phyloP scores from a whole-genome alignment of 2,113 vertebrate species.

The Eubucco bourcierii region DNA sequence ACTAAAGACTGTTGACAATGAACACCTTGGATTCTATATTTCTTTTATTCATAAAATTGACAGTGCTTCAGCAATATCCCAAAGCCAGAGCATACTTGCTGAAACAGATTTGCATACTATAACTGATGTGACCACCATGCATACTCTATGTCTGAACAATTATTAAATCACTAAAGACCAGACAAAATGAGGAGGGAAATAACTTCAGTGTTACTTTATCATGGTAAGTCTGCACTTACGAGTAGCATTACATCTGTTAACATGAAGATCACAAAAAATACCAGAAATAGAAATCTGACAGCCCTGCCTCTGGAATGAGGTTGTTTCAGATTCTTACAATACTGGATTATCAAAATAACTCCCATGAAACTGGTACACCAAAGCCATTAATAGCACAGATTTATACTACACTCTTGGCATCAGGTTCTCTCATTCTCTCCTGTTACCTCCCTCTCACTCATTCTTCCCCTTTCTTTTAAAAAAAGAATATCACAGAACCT shows the following conservation, averaged over 20 bases:
- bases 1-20: not conserved
- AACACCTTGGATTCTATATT: not conserved
- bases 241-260: slow-evolving; percentile 40
- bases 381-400: slow-evolving; percentile 62
- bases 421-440: slow-evolving; percentile 8
- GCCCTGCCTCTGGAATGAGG: slow-evolving; percentile 45
- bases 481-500: not conserved
- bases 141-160: not conserved
- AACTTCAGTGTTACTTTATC: not conserved
- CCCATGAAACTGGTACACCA: slow-evolving; percentile 61
- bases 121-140: not conserved
- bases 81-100: not conserved
- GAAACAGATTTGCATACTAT: not conserved
- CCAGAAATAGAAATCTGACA: slow-evolving; percentile 61
- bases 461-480: not conserved
- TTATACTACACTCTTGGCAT: slow-evolving; percentile 35
- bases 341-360: slow-evolving; percentile 63
- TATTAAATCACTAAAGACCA: not conserved
- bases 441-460: not conserved
- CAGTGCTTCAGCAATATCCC: not conserved
- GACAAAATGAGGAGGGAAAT: not conserved
- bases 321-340: slow-evolving; percentile 63
- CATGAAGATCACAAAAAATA: slow-evolving; percentile 1
- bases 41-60: not conserved
- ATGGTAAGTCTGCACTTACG: not conserved